Conservation (phyloP, 2,113 vertebrate species). For the Synchiropus splendidus region DNA sequence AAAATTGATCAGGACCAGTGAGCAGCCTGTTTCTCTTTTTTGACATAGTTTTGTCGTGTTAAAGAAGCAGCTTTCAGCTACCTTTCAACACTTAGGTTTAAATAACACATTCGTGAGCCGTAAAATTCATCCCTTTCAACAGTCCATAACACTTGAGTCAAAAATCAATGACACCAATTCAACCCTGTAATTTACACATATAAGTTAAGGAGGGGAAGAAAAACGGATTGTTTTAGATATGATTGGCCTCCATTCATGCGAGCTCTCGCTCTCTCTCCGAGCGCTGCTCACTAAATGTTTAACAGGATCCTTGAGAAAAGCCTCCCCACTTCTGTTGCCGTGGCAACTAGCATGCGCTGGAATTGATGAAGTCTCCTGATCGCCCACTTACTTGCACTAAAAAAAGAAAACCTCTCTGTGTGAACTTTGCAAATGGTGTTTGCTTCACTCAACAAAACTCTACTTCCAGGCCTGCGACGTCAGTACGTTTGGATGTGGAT, state of each 20-base stretch:
- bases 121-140: constrained; percentile 11
- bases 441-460: constrained; percentile 15
- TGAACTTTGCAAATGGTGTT: constrained; percentile 32
- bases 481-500: no score
- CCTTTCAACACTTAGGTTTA: constrained; percentile 10
- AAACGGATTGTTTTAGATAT: constrained; percentile 7
- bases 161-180: constrained; percentile 5
- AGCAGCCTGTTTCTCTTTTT: no score
- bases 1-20: no score
- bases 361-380: constrained; percentile 62
- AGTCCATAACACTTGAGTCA: constrained; percentile 6
- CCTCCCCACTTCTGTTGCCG: constrained; percentile 61
- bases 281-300: constrained; percentile 44
- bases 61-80: no score
- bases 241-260: constrained; percentile 8
- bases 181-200: background rate
- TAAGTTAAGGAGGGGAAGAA: background rate
- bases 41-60: no score
- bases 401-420: constrained; percentile 20
- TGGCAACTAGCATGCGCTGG: constrained; percentile 60
- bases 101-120: constrained; percentile 23
- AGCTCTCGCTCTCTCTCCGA: constrained; percentile 12
- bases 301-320: constrained; percentile 58
- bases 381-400: constrained; percentile 55
- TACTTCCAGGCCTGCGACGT: background rate